Base-by-base conservation (phyloP, 2,113 vertebrate species). In the Chaenocephalus aceratus region DNA sequence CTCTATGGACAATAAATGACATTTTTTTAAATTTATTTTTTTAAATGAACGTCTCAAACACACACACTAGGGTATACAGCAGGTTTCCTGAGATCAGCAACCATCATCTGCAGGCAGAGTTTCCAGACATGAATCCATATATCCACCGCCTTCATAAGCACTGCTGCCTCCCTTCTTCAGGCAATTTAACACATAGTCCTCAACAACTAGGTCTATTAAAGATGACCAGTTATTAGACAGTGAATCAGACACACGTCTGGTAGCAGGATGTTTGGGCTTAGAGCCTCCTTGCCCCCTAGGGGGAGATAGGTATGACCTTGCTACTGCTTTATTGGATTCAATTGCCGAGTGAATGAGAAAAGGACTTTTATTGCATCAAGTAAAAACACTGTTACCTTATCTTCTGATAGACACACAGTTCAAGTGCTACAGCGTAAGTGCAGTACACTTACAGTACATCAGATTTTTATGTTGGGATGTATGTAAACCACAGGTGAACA, bases 401-500 rank as follows among this genome's bases (percentile, higher is more conserved):
- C 62, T 87, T 53, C 66, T 62, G 70, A 84, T 16, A 41, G 76
- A 65, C 72, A 86, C 76, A 77, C 83, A 85, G 79, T 74, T 88
- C 61, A 77, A 83, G 83, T 76, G 76, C 65, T 70, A 75, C 36
- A 68, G 23, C 72, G 83, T 90, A 86, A 90, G 78, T 81, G 72
- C 66, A 75, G 77, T 23, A 77, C 68, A 84, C 21, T 21, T 21
- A 21, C 21, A 21, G 21, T 21, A 21, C 74, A 49, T 73, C 56
- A 62, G 70, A 75, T 70, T 77, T 82, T 80, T 67, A 41, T 60
- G 66, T 86, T 80, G 80, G 70, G 79, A 91, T 75, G 85, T 71
- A 90, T 86, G 79, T 86, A 69, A 87, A 86, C 66, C 81, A 89
- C 91, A 92, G 85, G 90, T 83, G 75, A 92, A 91, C 85, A 91